phyloP scores from a whole-genome alignment of 2,888 invertebrate species.

The Tridacna gigas region DNA sequence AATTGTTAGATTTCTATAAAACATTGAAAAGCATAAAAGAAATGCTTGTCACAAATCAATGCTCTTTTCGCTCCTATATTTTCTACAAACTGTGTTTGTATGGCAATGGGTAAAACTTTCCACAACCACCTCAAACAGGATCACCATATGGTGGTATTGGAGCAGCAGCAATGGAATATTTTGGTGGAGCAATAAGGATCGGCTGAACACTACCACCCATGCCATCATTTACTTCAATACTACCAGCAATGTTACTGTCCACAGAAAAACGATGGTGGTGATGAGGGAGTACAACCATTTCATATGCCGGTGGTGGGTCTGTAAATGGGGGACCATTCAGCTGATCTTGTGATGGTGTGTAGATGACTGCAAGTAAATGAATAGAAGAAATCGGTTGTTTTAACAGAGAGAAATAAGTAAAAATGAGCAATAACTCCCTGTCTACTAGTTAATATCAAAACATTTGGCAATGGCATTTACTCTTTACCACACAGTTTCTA shows the following conservation, averaged over 20 bases:
- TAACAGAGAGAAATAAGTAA: no score
- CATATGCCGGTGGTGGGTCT: slow-evolving; percentile 79
- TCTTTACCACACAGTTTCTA: no score
- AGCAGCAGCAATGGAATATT: slow-evolving; percentile 77
- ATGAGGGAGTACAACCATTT: slow-evolving; percentile 69
- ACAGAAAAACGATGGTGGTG: slow-evolving; percentile 38
- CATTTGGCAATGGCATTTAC: background rate
- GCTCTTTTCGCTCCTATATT: background rate
- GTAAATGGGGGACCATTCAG: slow-evolving; percentile 66
- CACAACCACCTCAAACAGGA: slow-evolving; percentile 46
- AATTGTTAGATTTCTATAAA: no score
- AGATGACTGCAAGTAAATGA: slow-evolving; percentile 72
- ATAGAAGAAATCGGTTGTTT: background rate
- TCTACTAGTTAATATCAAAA: no score
- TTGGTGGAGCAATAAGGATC: slow-evolving; percentile 76
- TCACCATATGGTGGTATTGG: slow-evolving; percentile 73
- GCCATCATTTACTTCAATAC: slow-evolving; percentile 54
- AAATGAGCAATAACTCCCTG: no score
- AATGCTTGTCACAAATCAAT: background rate
- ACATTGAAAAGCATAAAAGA: no score
- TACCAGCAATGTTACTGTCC: slow-evolving; percentile 48
- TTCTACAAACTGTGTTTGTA: background rate
- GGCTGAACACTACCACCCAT: slow-evolving; percentile 50
- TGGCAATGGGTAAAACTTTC: background rate
- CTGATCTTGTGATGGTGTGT: slow-evolving; percentile 80